Percentiles rank a stretch among this genome's conserved stretches.
phyloP scores from a whole-genome alignment of 2,113 vertebrate species.

The Actenoides lindsayi region DNA sequence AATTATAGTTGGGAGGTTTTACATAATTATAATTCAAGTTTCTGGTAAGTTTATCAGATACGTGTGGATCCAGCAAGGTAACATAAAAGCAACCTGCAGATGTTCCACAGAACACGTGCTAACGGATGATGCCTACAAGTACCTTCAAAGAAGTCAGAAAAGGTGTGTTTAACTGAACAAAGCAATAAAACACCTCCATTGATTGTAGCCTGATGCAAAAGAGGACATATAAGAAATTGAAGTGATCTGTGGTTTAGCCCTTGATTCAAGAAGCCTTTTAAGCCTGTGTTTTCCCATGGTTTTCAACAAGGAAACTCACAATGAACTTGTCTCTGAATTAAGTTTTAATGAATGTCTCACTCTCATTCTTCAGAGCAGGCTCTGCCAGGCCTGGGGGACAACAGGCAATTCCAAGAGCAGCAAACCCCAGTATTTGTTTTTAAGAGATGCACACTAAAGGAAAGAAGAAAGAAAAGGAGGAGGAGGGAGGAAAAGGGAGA shows the following conservation, averaged over 20 bases:
- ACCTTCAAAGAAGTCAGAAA: background rate
- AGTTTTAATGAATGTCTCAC: background rate
- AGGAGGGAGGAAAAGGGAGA: too few species aligned
- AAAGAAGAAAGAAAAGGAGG: too few species aligned
- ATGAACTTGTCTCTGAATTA: background rate
- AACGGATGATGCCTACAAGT: rapidly evolving
- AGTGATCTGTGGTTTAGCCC: background rate
- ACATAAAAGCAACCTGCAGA: background rate
- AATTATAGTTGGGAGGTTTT: background rate
- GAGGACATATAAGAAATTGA: background rate
- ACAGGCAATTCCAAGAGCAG: background rate
- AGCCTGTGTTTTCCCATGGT: background rate
- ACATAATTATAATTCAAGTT: background rate
- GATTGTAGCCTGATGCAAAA: background rate
- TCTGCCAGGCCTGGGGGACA: background rate
- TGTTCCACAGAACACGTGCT: rapidly evolving
- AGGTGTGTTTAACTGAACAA: background rate
- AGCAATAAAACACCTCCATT: background rate
- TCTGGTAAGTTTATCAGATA: background rate
- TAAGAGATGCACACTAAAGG: background rate
- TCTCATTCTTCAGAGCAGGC: background rate
- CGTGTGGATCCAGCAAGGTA: background rate
- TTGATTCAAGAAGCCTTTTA: background rate
- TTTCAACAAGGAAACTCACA: background rate
- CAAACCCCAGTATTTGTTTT: background rate